Percentiles rank a stretch among this genome's conserved stretches.
These are phyloP conservation scores for Catocala fraxini DNA, from an alignment of 2,888 invertebrate species.

Conservation along the genomic window DNA sequence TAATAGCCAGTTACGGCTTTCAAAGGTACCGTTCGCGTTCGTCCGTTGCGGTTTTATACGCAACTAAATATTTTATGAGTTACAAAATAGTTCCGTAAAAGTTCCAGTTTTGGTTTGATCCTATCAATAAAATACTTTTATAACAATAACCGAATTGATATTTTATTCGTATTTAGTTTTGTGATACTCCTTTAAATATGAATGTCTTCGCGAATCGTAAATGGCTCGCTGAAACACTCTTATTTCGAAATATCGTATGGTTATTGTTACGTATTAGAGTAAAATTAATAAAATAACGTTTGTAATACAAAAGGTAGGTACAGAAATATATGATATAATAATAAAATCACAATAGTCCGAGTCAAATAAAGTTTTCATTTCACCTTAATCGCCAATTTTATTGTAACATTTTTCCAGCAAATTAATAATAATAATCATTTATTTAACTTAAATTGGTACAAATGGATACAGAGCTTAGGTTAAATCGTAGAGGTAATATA, in stretches of 20 bases:
- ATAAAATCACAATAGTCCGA: no score
- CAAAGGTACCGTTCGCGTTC: conserved; percentile 74
- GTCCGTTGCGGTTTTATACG: conserved; percentile 79
- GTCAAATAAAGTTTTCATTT: no score
- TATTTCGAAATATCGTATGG: not conserved
- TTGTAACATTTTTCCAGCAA: no score
- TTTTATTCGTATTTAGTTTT: conserved; percentile 26
- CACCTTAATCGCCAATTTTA: no score
- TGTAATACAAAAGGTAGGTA: not conserved
- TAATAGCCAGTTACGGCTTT: conserved; percentile 80
- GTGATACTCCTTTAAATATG: conserved; percentile 15
- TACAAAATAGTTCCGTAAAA: conserved; percentile 78
- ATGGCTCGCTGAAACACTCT: not conserved
- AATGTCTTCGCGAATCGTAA: conserved; percentile 1
- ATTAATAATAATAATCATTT: no score
- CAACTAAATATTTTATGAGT: conserved; percentile 84
- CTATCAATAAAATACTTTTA: conserved; percentile 61
- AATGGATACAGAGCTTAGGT: no score
- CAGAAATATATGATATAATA: not conserved
- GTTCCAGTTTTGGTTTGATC: conserved; percentile 68
- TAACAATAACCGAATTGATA: conserved; percentile 45
- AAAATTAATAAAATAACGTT: not conserved
- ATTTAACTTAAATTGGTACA: no score
- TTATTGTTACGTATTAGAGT: conserved; percentile 3
- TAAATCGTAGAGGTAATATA: no score